Conservation (phyloP, 2,797 vertebrate species). For the Falco peregrinus region DNA sequence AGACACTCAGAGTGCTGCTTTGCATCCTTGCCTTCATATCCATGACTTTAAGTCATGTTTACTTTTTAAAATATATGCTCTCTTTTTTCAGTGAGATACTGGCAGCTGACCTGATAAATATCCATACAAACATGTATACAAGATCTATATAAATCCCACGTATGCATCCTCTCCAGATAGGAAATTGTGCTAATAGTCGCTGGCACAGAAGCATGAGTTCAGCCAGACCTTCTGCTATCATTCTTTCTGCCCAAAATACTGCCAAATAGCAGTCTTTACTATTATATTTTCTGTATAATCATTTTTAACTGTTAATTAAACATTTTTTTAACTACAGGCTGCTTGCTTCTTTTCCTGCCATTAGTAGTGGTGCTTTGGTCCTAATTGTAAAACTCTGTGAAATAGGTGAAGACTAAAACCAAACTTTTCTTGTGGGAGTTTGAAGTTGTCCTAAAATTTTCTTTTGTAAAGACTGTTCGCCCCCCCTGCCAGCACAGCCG, state of each 20-base stretch:
- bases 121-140: not conserved
- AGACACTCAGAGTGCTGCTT: not conserved
- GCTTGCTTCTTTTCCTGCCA: not conserved
- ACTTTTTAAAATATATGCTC: not conserved
- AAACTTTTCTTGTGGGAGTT: not conserved
- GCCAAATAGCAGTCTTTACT: not conserved
- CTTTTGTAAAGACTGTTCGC: not conserved
- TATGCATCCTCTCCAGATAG: not conserved
- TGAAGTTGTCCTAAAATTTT: not conserved
- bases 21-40: not conserved
- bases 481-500: not conserved
- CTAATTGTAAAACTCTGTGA: not conserved
- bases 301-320: not conserved
- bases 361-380: not conserved
- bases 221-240: not conserved
- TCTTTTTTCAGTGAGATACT: not conserved
- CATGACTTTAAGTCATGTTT: accelerated
- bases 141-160: not conserved
- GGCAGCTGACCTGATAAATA: not conserved
- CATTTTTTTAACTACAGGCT: not conserved
- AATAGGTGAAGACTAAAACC: not conserved
- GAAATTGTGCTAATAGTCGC: not conserved
- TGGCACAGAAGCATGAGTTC: not conserved
- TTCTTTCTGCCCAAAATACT: not conserved
- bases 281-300: not conserved